phyloP scores from a whole-genome alignment of 2,797 vertebrate species.

The Chelmon rostratus region DNA sequence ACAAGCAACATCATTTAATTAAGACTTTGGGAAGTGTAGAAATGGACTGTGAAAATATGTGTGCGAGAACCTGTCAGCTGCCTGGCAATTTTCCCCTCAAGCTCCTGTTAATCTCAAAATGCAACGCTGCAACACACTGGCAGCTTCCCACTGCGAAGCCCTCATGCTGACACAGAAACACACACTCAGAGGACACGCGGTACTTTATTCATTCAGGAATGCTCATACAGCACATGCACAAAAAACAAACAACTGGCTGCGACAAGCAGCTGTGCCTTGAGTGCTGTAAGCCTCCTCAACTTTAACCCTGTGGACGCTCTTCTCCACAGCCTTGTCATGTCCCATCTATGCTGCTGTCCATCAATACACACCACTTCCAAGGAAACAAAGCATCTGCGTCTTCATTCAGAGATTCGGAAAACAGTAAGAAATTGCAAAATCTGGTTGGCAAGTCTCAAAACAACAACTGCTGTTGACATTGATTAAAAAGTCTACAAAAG shows the following conservation, averaged over 20 bases:
- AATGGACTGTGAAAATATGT: slow-evolving; percentile 23
- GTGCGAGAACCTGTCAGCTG: slow-evolving; percentile 9
- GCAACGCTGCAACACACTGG: not conserved
- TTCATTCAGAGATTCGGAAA: not conserved
- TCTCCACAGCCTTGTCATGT: slow-evolving; percentile 2
- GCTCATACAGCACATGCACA: not conserved
- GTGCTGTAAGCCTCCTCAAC: not conserved
- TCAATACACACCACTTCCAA: not conserved
- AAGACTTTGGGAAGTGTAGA: slow-evolving; percentile 18
- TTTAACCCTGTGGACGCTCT: not conserved
- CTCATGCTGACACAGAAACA: slow-evolving; percentile 24
- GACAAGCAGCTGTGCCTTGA: slow-evolving; percentile 17
- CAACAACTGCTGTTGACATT: not conserved
- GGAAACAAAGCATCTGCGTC: slow-evolving; percentile 12
- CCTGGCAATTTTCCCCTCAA: slow-evolving; percentile 1
- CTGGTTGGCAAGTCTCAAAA: not conserved
- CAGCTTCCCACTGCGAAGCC: slow-evolving; percentile 10
- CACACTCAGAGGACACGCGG: not conserved
- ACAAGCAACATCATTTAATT: slow-evolving; percentile 14
- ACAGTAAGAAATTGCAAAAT: not conserved
- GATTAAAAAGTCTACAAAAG: not conserved
- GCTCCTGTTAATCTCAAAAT: slow-evolving; percentile 23
- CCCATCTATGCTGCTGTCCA: not conserved
- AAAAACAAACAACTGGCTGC: slow-evolving; percentile 11
- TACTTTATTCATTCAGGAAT: slow-evolving; percentile 1